Conservation (phyloP, 2,888 invertebrate species). For the Nemotelus nigrinus region DNA sequence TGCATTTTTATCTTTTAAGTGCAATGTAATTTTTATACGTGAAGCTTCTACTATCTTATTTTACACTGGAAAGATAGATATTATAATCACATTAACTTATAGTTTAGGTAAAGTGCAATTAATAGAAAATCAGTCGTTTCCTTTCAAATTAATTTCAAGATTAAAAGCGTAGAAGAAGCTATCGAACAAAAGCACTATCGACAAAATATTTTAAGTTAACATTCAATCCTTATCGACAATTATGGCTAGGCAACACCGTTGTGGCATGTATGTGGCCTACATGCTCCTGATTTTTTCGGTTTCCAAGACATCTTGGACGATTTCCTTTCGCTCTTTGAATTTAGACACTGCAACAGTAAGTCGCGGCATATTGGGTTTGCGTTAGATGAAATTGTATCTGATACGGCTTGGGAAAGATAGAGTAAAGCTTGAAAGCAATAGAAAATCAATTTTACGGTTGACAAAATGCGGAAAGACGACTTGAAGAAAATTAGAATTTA, state of each 20-base stretch:
- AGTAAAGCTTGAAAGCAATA: conserved; percentile 40
- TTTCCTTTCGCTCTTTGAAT: conserved; percentile 29
- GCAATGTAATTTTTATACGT: too few relatives aligned
- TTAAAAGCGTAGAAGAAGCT: too few relatives aligned
- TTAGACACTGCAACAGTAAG: conserved; percentile 33
- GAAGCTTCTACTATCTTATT: too few relatives aligned
- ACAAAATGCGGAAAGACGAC: conserved; percentile 15
- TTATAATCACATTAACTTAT: too few relatives aligned
- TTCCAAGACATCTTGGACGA: conserved; percentile 16
- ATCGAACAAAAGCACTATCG: too few relatives aligned
- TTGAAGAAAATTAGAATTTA: conserved; percentile 37
- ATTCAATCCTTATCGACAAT: too few relatives aligned
- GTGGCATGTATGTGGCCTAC: not conserved
- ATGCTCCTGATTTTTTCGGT: not conserved
- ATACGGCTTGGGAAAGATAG: conserved; percentile 20
- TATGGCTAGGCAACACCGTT: not conserved
- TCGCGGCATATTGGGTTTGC: conserved; percentile 29
- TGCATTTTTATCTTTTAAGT: too few relatives aligned
- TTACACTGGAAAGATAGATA: too few relatives aligned
- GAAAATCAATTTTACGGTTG: conserved; percentile 45
- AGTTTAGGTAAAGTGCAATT: too few relatives aligned
- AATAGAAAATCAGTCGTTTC: too few relatives aligned
- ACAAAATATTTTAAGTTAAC: too few relatives aligned
- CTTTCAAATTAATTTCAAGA: too few relatives aligned
- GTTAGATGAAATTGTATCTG: conserved; percentile 20